Evolutionary conservation across 2,888 invertebrate genomes (phyloP).

Genomic region (Pterobdella sp.): DNA sequence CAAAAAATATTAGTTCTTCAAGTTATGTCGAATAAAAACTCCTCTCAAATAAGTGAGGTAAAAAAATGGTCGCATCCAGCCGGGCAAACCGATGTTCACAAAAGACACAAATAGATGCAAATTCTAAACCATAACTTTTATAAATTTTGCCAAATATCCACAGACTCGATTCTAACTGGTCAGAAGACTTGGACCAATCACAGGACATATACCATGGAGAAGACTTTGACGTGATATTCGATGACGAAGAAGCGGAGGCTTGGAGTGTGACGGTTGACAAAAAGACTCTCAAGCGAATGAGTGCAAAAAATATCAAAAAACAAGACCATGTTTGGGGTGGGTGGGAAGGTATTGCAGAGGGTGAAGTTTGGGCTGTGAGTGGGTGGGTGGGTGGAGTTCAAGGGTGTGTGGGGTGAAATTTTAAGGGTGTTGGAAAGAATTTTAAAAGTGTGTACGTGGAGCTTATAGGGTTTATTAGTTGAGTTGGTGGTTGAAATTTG

Average conservation of each 20-base stretch:
- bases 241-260: constrained; percentile 70
- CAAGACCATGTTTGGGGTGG: constrained; percentile 82
- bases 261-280: constrained; percentile 86
- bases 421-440: background rate
- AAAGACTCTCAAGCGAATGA: constrained; percentile 60
- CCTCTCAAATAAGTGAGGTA: too few species aligned
- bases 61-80: too few species aligned
- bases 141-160: too few species aligned
- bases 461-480: too few species aligned
- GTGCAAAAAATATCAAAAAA: constrained; percentile 74
- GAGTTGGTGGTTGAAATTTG: background rate
- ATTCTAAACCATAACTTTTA: too few species aligned
- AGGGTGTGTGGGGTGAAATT: background rate
- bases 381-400: background rate
- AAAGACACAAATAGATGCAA: too few species aligned
- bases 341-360: background rate
- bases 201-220: constrained; percentile 17
- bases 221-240: constrained; percentile 50
- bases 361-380: constrained; percentile 24
- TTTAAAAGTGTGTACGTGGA: too few species aligned
- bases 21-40: too few species aligned
- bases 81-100: too few species aligned
- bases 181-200: constrained; percentile 12
- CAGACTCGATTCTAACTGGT: background rate
- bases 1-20: too few species aligned